phyloP scores from a whole-genome alignment of 1,140 invertebrate genomes.

The Aricia agestis region DNA sequence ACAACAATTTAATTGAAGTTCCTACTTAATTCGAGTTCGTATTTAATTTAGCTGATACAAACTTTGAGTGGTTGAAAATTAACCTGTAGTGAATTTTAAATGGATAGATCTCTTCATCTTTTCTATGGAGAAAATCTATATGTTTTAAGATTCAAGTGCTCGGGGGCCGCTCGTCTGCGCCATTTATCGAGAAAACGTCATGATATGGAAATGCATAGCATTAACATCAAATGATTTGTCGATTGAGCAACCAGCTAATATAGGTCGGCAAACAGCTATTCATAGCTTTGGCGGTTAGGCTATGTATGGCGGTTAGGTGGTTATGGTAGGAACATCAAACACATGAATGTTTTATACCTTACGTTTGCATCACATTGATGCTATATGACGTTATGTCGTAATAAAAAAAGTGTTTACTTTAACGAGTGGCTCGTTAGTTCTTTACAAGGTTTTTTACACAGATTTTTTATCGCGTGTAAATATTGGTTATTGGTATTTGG shows the following conservation, averaged over 20 bases:
- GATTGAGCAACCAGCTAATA: background rate
- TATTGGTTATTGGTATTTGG: background rate
- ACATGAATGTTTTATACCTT: background rate
- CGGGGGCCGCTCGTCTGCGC: no score
- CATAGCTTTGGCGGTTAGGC: background rate
- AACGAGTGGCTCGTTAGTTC: background rate
- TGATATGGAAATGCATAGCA: background rate
- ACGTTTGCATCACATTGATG: background rate
- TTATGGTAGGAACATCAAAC: background rate
- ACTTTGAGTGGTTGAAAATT: no score
- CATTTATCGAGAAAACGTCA: no score
- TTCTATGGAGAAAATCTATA: no score
- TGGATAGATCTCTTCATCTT: no score
- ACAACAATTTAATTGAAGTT: no score
- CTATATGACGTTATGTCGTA: background rate
- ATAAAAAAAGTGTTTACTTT: background rate
- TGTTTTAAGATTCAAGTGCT: no score
- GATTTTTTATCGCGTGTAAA: background rate
- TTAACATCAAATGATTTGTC: constrained; percentile 1
- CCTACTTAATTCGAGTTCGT: no score
- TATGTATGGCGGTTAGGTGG: background rate
- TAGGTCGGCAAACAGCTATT: background rate
- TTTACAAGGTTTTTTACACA: background rate
- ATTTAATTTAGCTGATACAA: no score
- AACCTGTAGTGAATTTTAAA: no score